Evolutionary conservation across 2,888 invertebrate genomes (phyloP), one percentile per base, ranked within the genome.

Genomic region (Caenorhabditis japonica): DNA sequence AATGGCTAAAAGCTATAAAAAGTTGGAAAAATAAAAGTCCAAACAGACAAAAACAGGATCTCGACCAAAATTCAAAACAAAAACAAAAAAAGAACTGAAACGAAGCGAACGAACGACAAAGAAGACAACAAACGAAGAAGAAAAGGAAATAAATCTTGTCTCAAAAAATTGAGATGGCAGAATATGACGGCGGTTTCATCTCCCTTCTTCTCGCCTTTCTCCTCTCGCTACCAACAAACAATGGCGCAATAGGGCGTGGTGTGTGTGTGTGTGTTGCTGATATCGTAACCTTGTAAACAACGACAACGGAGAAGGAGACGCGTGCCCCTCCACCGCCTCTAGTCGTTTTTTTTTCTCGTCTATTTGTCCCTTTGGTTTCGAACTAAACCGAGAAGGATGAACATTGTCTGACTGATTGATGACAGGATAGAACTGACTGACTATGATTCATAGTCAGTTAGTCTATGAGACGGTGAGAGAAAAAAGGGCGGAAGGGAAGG

Each of bases 221-320:
- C 17, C 34, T 25, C 15, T 39, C 19, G 19, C 55, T 34, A 55
- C 41, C 43, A 64, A 64, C 49, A 64, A 64, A 36, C 33, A n/a
- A n/a, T n/a, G n/a, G n/a, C n/a, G 47, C 34, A 36, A 38, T 49
- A 56, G 66, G 66, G 66, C 56, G 66, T 66, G 66, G 66, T 58
- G 49, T 17, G 10, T 8, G 39, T 2, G 38, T 15, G 12, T 1
- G 19, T 10, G 10, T 34, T 19, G 38, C 38, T 68, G 68, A 59
- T 68, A 68, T 58, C 59, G 59, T 68, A 59, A 68, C 68, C 68
- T 59, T 58, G 68, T 59, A 59, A 68, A 59, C 59, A 68, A 59
- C 41, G 38, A 41, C 3, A 60, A 34, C 33, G 23, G 34, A 19
- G 33, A 62, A 27, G 39, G 39, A 39, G 55, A 64, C 23, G 30